Base-by-base conservation (phyloP, 2,888 invertebrate genomes). In the Conchocele bisecta region DNA sequence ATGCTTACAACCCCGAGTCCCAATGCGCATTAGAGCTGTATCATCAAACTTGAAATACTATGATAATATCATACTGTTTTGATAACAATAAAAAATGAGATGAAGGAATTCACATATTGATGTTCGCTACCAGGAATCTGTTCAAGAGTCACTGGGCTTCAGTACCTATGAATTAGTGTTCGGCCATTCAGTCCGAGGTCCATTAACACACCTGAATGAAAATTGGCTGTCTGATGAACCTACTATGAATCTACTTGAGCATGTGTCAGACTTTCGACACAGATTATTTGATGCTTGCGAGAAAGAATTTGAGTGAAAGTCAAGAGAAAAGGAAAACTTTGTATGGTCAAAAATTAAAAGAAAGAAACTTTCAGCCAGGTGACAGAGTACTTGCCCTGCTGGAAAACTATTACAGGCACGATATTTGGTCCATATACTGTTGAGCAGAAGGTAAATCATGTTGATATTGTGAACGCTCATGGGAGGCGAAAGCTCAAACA, bases 311-410 rank as follows among this genome's bases (percentile, higher is more conserved):
- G n/a, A n/a, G n/a, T n/a, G n/a, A n/a, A n/a, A n/a, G n/a, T 24
- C 73, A 75, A 50, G 17, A 9, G 1, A 69, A 46, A 59, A 73
- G 79, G 75, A 83, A 82, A 60, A 2, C 17, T 5, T 63, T 42
- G 50, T 82, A 73, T 73, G 73, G 79, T 41, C 28, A 53, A 22
- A 48, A 71, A 41, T 31, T 58, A 17, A 20, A 39, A 22, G 44
- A 58, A 3, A 63, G 74, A 54, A 54, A n/a, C 17, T 82, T 80
- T 46, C n/a, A 64, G 11, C 50, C 72, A 35, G 76, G 81, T 29
- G 75, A 83, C 35, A 72, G 69, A 37, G 71, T 78, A 24, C 22
- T 80, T 46, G 67, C 46, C 17, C 60, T 80, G 11, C 65, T 82
- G 41, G n/a, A n/a, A n/a, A n/a, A n/a, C n/a, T n/a, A n/a, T n/a